Base-by-base conservation (phyloP, 2,797 vertebrate genomes). In the Pantherophis vulpinus region DNA sequence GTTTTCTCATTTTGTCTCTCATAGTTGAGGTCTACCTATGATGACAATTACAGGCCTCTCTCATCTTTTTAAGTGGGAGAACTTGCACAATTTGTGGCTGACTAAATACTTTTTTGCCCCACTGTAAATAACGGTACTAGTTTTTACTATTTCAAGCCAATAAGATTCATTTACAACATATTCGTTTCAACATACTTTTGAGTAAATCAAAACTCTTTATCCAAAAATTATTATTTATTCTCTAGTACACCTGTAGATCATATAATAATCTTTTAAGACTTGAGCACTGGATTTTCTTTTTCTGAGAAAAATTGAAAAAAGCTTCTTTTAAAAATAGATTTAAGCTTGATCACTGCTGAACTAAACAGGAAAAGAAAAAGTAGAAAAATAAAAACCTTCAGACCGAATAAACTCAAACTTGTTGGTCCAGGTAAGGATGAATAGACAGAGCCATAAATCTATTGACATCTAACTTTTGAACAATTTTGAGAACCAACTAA, bases 161-260 rank as follows among this genome's bases (percentile, higher is more conserved):
- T 47, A 66, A 92, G 90, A 94, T 92, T 83, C 93, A 79, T 93
- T 66, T 93, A 90, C 92, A 60, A 7, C 59, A 59, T 59, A 59
- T 59, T 59, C 58, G 90, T 91, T 93, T 93, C 92, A 90, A 88
- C 91, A 61, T 88, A 86, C 89, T 95, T 96, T 96, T 86, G 83
- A 95, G 92, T 92, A 74, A 92, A 93, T 88, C 86, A 47, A 18
- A 60, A 94, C 95, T 63, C 95, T 92, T 93, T 91, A 92, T 70
- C 54, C 54, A 93, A 70, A 93, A 95, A 95, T 92, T 92, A 37
- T 94, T 92, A 91, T 37, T 96, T 90, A 90, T 74, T 92, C 61
- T 32, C 51, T 51, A 88, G 92, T 89, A 70, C 13, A 37, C 88
- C 60, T 87, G 60, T 66, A 16, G 42, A 74, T n/a, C 87, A 93